Evolutionary conservation across 2,113 vertebrate genomes (phyloP).

Genomic region (Ochotona princeps): DNA sequence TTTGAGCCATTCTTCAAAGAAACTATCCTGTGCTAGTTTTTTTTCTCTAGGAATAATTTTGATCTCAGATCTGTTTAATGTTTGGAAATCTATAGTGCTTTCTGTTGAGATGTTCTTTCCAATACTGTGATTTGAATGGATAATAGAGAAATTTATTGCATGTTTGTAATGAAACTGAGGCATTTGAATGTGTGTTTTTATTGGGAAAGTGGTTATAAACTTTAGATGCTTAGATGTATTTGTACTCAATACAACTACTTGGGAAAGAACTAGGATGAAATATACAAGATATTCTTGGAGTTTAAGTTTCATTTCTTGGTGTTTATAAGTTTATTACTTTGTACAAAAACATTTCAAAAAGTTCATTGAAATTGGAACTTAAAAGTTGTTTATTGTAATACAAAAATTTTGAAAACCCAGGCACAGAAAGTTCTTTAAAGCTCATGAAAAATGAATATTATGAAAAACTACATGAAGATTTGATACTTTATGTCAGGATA

Average conservation of each 20-base stretch:
- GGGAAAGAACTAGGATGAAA: not conserved
- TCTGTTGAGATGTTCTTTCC: not conserved
- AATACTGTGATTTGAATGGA: not conserved
- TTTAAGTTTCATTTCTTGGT: not conserved
- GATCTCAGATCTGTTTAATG: not conserved
- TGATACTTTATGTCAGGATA: too few species aligned
- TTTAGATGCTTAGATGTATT: not conserved
- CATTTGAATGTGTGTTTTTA: not conserved
- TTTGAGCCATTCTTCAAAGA: not conserved
- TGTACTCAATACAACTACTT: not conserved
- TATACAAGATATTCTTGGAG: not conserved
- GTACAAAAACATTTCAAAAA: too few species aligned
- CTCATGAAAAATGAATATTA: too few species aligned
- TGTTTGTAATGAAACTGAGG: not conserved
- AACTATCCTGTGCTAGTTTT: not conserved
- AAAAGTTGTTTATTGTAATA: too few species aligned
- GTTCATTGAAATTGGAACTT: too few species aligned
- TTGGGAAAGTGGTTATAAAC: not conserved
- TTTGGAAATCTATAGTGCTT: not conserved
- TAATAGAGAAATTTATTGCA: not conserved
- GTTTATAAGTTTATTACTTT: not conserved
- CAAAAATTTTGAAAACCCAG: too few species aligned
- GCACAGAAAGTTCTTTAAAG: too few species aligned
- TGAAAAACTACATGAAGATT: too few species aligned
- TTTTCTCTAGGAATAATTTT: not conserved